phyloP scores from a whole-genome alignment of 2,888 invertebrate species.

The Panopea generosa region DNA sequence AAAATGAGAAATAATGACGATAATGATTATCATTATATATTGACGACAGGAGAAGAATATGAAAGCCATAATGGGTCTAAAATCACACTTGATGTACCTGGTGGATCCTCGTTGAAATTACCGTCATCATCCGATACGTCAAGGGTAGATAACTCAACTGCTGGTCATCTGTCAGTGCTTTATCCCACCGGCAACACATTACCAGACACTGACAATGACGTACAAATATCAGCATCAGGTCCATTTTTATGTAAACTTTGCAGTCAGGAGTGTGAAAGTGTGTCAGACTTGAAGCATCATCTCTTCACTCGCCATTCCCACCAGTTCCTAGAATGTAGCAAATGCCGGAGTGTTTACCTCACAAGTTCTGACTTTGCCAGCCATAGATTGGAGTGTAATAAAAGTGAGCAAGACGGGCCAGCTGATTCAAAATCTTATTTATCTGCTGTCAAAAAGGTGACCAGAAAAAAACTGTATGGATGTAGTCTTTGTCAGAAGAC shows the following conservation, averaged over 20 bases:
- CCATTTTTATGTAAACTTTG: not conserved
- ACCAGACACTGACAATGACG: too few relatives aligned
- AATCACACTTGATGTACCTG: too few relatives aligned
- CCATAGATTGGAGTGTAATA: not conserved
- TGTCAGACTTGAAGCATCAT: not conserved
- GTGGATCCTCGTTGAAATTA: too few relatives aligned
- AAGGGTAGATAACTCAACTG: not conserved
- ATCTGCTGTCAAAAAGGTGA: not conserved
- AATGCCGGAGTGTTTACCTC: not conserved
- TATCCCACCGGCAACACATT: too few relatives aligned
- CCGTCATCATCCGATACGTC: not conserved
- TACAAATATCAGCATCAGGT: not conserved
- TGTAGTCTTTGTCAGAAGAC: constrained; percentile 25
- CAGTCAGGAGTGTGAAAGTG: not conserved
- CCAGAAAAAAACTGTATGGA: constrained; percentile 13
- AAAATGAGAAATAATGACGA: not conserved
- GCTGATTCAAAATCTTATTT: not conserved
- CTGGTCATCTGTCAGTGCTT: too few relatives aligned
- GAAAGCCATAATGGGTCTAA: too few relatives aligned
- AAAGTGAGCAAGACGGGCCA: not conserved
- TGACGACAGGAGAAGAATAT: too few relatives aligned
- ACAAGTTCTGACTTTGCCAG: not conserved
- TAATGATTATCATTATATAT: not conserved
- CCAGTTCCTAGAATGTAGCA: not conserved
- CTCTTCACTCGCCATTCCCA: not conserved